These are phyloP conservation scores for Mus musculus DNA, from an alignment of 2,113 vertebrate genomes.

Conservation along the genomic window DNA sequence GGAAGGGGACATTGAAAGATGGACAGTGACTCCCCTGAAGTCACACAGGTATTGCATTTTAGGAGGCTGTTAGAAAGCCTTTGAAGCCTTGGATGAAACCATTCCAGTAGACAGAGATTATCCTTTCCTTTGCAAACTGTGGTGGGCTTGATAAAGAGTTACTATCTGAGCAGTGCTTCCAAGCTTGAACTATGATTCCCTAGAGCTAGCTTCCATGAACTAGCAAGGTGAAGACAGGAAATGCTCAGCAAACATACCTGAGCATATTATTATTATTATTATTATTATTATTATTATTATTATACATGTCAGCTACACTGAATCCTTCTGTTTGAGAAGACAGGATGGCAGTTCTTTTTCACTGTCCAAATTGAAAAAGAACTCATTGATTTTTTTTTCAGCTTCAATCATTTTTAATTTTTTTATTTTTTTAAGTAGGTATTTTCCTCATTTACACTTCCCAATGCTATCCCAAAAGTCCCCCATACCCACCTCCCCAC, in stretches of 20 bases:
- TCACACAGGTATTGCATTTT: not conserved
- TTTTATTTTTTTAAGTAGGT: too few species aligned
- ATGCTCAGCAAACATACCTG: not conserved
- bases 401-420: too few species aligned
- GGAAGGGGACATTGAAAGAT: not conserved
- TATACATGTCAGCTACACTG: not conserved
- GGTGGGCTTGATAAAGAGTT: not conserved
- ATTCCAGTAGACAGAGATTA: not conserved
- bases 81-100: not conserved
- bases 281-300: too few species aligned
- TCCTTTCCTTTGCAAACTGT: not conserved
- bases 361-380: not conserved
- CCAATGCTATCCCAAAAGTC: too few species aligned
- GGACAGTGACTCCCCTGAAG: not conserved
- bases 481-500: too few species aligned
- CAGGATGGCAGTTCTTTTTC: not conserved
- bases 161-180: not conserved
- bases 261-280: too few species aligned
- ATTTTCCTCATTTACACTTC: too few species aligned
- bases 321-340: not conserved
- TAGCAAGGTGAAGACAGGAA: not conserved
- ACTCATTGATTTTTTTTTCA: not conserved
- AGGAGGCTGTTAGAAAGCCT: not conserved
- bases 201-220: not conserved
- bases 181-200: conserved; percentile 1